Evolutionary conservation across 2,113 vertebrate genomes (phyloP), one percentile per base, ranked within the genome.

Genomic region (Urocitellus parryii): DNA sequence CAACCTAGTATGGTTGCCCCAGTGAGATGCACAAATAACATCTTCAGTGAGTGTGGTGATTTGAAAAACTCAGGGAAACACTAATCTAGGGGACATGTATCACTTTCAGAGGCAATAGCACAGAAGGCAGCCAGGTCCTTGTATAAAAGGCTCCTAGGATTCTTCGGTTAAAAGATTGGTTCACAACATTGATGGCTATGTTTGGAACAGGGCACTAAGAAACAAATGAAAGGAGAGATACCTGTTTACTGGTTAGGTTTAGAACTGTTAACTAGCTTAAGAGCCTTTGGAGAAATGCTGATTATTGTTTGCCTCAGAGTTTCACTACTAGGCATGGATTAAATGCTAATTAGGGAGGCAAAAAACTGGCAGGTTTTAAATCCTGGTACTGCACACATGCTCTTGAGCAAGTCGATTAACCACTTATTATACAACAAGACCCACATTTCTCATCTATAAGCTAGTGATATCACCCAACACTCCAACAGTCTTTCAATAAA

Each of bases 381-480:
- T 95, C 42, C 22, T 84, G 39, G 67, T 32, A 81, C 63, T 92
- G 61, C 45, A 82, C 27, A 24, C 77, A 48, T 79, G 70, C 37
- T 96, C 89, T 91, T 78, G 68, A 73, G 70, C 34, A 95, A 96
- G 78, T 95, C 73, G 82, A 45, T 91, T 78, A 94, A 94, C 37
- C 48, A 65, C 51, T 39, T 90, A 22, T 20, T 24, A 82, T 58
- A 58, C 88, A 25, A 42, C 25, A 79, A 96, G 11, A 82, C 6
- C 13, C 58, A 74, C 2, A 82, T 82, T 88, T 94, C 63, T 96
- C 61, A 91, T 34, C 45, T 94, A 16, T 81, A 82, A 83, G 53
- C 16, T 88, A 39, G 14, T n/a, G 68, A 86, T 37, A 96, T 77
- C 65, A 72, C 24, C 20, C 34, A 93, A 82, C 5, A 86, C 37